Evolutionary conservation across 2,797 vertebrate genomes (phyloP), one percentile per base, ranked within the genome.

Genomic region (Cichlasoma orientale): DNA sequence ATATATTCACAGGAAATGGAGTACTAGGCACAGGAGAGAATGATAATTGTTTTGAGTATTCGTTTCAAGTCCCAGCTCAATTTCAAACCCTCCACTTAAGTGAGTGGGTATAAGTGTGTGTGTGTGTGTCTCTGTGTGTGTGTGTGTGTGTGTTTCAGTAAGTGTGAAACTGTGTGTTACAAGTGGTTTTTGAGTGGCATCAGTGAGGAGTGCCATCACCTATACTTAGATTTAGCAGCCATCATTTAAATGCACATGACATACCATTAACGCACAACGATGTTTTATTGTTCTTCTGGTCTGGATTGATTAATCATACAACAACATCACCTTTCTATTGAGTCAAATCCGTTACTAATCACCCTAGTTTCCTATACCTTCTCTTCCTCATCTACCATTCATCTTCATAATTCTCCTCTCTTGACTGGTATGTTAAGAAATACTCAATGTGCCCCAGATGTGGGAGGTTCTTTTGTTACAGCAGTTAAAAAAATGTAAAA

Each of bases 21-120:
- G 90, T 85, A 88, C 56, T 50, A 79, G 84, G 76, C n/a, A 47
- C 87, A 74, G 58, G 81, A 91, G 89, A 77, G 79, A 86, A 89
- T 82, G 87, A 93, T 94, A 94, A 94, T 94, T 93, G 93, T 93
- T 94, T 93, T 72, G 93, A 92, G 93, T 85, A 92, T 94, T 94
- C 82, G 57, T 77, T 88, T 74, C 81, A 89, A 87, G 92, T 94
- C 93, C 92, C 93, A 91, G 91, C 88, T 93, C 93, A 93, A 94
- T 94, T 94, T 93, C 79, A 90, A 83, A 83, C 88, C 89, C 91
- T 94, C 88, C 82, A 88, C 74, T 93, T 92, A 90, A 93, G 88
- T 89, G 89, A 91, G 89, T 92, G 87, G 83, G 78, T 82, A 74
- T 78, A 79, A 87, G 90, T 86, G 90, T 84, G 79, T 75, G 89